Conservation (phyloP, 2,113 vertebrate species). For the Salvelinus sp. region DNA sequence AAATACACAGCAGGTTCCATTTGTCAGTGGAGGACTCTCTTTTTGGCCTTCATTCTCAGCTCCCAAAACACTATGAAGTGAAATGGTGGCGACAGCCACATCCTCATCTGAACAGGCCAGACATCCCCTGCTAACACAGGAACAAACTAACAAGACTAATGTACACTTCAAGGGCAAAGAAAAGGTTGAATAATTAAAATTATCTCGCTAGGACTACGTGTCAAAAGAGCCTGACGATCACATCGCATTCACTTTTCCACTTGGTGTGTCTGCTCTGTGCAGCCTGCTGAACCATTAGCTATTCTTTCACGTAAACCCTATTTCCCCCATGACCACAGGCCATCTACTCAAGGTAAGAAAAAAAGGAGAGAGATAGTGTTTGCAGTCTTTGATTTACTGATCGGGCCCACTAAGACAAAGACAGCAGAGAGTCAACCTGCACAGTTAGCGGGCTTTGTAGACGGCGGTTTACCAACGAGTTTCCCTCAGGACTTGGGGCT, state of each 20-base stretch:
- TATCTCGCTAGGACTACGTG: constrained; percentile 56
- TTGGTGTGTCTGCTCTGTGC: constrained; percentile 51
- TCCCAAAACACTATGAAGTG: constrained; percentile 48
- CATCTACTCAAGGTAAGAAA: constrained; percentile 14
- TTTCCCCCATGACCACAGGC: constrained; percentile 53
- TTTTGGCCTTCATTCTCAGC: constrained; percentile 37
- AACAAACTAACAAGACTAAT: constrained; percentile 61
- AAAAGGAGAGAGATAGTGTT: constrained; percentile 44
- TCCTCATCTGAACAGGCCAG: constrained; percentile 54
- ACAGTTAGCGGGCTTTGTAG: constrained; percentile 55
- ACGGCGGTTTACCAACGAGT: constrained; percentile 54
- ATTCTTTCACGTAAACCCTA: constrained; percentile 60
- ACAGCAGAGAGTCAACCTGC: constrained; percentile 55
- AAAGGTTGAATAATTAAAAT: constrained; percentile 71
- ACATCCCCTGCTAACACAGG: constrained; percentile 63
- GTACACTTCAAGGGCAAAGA: constrained; percentile 67
- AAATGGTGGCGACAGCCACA: constrained; percentile 66
- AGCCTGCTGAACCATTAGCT: constrained; percentile 60
- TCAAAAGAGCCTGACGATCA: constrained; percentile 61
- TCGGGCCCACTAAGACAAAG: constrained; percentile 58
- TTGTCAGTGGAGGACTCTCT: constrained; percentile 41
- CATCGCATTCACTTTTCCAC: constrained; percentile 64
- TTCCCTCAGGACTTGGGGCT: constrained; percentile 48
- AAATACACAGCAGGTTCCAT: constrained; percentile 19
- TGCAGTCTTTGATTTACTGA: constrained; percentile 65